Conservation (phyloP, 2,113 vertebrate genomes). For the Colossoma macropomum region DNA sequence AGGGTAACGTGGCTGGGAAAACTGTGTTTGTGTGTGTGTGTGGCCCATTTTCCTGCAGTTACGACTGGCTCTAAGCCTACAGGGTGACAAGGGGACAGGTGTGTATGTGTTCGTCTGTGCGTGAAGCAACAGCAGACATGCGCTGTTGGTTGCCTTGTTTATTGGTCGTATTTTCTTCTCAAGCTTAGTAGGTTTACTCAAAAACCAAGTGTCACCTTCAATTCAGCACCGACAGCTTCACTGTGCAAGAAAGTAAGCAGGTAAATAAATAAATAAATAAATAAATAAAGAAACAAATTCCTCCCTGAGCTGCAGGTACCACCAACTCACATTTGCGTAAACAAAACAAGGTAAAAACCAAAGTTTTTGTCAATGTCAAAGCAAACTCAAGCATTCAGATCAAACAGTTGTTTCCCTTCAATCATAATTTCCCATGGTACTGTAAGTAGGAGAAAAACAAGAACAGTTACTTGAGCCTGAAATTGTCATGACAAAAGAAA, state of each 20-base stretch:
- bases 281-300: not conserved
- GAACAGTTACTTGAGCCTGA: too few relatives aligned
- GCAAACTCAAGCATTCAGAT: not conserved
- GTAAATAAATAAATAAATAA: slow-evolving; percentile 7
- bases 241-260: not conserved
- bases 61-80: not conserved
- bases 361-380: not conserved
- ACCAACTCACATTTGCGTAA: not conserved
- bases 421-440: slow-evolving; percentile 13
- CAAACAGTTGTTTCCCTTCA: not conserved
- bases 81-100: not conserved
- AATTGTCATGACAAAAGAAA: not conserved
- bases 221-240: slow-evolving; percentile 10
- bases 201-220: slow-evolving; percentile 10
- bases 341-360: not conserved
- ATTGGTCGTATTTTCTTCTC: slow-evolving; percentile 12
- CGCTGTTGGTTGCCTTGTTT: not conserved
- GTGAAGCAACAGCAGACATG: slow-evolving; percentile 6
- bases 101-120: not conserved
- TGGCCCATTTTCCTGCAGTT: not conserved
- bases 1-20: slow-evolving; percentile 49
- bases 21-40: not conserved
- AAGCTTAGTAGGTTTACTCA: not conserved
- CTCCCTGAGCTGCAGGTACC: slow-evolving; percentile 1
- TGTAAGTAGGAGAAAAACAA: slow-evolving; percentile 63